phyloP scores from a whole-genome alignment of 2,888 invertebrate genomes.

The Cancer borealis region DNA sequence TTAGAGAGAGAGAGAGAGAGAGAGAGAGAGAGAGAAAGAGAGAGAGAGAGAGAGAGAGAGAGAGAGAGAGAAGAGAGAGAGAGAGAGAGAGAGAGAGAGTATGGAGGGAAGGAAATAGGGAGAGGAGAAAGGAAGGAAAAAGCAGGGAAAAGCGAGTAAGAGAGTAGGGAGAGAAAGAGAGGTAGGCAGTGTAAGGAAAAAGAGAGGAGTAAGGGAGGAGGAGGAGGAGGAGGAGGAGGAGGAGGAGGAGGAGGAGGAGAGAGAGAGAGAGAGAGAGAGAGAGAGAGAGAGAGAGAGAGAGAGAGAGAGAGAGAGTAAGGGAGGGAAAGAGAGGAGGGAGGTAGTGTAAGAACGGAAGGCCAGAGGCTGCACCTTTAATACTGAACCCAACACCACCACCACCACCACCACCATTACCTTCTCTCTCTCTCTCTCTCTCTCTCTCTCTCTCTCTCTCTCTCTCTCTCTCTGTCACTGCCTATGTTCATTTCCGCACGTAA shows the following conservation, averaged over 20 bases:
- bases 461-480: too few relatives aligned
- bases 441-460: background rate
- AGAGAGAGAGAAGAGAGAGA: conserved; percentile 45
- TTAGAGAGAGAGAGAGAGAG: background rate
- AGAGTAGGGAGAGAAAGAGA: background rate
- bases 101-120: conserved; percentile 1
- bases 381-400: conserved; percentile 29
- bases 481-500: too few relatives aligned
- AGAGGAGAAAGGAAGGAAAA: background rate
- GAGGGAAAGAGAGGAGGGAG: background rate
- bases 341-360: background rate
- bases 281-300: background rate
- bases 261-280: background rate
- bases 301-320: background rate
- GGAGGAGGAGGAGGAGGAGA: background rate
- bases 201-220: background rate
- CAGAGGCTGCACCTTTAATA: conserved; percentile 25
- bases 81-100: background rate
- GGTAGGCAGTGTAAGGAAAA: conserved; percentile 39
- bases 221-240: background rate
- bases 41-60: background rate
- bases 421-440: background rate
- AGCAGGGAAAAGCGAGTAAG: background rate
- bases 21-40: background rate
- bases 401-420: background rate